Conservation (phyloP, 2,888 invertebrate species). For the Melanostoma scalare region DNA sequence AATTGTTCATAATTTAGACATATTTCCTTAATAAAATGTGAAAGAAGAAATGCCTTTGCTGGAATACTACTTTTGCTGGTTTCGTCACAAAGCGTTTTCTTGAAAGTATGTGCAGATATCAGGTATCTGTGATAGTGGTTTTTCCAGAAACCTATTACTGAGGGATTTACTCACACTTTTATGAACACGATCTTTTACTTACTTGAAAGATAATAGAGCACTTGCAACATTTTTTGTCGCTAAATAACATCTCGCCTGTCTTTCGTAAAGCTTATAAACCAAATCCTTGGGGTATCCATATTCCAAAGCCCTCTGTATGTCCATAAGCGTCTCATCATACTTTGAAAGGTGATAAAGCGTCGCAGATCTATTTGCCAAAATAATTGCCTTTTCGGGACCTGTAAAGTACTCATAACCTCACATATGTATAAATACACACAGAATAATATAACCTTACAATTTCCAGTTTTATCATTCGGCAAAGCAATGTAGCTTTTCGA, state of each 20-base stretch:
- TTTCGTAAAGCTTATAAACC: conserved; percentile 89
- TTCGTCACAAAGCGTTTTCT: too few species aligned
- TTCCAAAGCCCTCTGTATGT: conserved; percentile 87
- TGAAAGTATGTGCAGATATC: too few species aligned
- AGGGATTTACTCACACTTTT: neutral
- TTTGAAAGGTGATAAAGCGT: conserved; percentile 88
- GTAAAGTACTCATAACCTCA: conserved; percentile 71
- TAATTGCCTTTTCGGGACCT: conserved; percentile 86
- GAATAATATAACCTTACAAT: neutral
- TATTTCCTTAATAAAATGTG: too few species aligned
- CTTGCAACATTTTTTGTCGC: conserved; percentile 86
- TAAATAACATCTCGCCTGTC: conserved; percentile 88
- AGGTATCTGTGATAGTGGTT: too few species aligned
- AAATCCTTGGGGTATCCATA: conserved; percentile 88
- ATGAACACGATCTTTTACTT: conserved; percentile 35
- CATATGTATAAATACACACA: conserved; percentile 68
- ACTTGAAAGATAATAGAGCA: conserved; percentile 86
- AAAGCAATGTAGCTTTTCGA: conserved; percentile 86
- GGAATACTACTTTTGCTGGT: too few species aligned
- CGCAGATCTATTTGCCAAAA: conserved; percentile 92
- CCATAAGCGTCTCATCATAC: conserved; percentile 86
- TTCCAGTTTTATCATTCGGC: conserved; percentile 87
- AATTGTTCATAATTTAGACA: too few species aligned
- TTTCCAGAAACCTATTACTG: neutral
- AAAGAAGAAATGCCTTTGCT: too few species aligned